These are phyloP conservation scores for Zeus faber DNA, from an alignment of 2,113 vertebrate genomes.

Conservation along the genomic window DNA sequence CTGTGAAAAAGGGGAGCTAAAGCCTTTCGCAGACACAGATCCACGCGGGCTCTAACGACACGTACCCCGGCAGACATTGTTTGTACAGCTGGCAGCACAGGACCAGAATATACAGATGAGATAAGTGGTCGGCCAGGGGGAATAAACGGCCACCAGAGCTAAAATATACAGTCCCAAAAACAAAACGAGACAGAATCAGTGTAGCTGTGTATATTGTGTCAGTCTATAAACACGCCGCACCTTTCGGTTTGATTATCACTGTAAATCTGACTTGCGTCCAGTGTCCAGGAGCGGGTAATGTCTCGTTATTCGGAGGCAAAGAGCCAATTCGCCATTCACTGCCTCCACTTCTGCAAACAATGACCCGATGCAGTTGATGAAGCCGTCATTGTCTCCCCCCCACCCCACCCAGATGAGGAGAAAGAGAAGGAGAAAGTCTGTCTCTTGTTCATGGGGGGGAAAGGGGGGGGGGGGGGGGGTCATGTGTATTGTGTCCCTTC, in stretches of 20 bases:
- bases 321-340: conserved; percentile 33
- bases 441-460: no score
- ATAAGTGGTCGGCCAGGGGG: conserved; percentile 33
- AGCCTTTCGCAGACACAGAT: conserved; percentile 43
- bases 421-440: no score
- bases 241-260: no score
- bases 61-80: conserved; percentile 35
- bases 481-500: conserved; percentile 20
- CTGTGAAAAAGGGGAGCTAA: conserved; percentile 45
- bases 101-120: conserved; percentile 57
- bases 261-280: no score
- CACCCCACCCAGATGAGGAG: conserved; percentile 26
- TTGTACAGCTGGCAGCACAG: conserved; percentile 56
- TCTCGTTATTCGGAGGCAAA: conserved; percentile 24
- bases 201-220: conserved; percentile 19
- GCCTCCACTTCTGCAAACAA: conserved; percentile 27
- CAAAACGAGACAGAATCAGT: conserved; percentile 34
- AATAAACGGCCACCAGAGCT: conserved; percentile 21
- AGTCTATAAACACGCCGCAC: conserved; percentile 45
- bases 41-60: conserved; percentile 10
- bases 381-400: conserved; percentile 44
- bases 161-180: conserved; percentile 43
- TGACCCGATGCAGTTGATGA: conserved; percentile 36
- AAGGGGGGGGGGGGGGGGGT: conserved; percentile 7
- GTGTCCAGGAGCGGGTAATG: neutral